Conservation (phyloP, 2,797 vertebrate genomes). For the Crenichthys baileyi region DNA sequence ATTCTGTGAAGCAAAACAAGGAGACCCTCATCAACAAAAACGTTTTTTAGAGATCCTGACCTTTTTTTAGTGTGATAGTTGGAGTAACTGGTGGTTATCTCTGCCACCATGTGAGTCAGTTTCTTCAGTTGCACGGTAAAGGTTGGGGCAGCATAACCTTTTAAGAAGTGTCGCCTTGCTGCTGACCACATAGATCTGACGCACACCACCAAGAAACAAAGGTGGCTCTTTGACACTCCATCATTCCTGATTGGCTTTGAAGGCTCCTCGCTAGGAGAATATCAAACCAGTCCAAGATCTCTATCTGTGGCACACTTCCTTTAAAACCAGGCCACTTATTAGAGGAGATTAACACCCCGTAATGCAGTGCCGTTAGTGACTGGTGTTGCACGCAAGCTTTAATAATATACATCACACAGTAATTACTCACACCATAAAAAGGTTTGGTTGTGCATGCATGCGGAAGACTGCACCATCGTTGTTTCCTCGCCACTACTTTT, state of each 20-base stretch:
- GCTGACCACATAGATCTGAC: conserved; percentile 38
- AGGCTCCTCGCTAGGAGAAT: conserved; percentile 26
- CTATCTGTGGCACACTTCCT: conserved; percentile 34
- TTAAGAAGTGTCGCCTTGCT: conserved; percentile 46
- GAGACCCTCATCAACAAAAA: neutral
- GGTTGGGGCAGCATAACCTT: conserved; percentile 48
- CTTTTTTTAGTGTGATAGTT: conserved; percentile 24
- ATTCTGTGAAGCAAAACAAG: neutral
- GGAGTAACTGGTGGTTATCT: conserved; percentile 16
- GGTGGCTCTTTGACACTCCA: conserved; percentile 56
- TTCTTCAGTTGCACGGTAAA: conserved; percentile 19
- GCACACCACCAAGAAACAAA: conserved; percentile 30
- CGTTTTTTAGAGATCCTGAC: conserved; percentile 30
- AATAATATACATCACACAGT: conserved; percentile 28
- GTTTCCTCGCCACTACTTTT: conserved; percentile 29
- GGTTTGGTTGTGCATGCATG: conserved; percentile 33
- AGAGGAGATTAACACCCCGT: conserved; percentile 48
- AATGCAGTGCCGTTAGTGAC: conserved; percentile 28
- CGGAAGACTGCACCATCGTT: conserved; percentile 32
- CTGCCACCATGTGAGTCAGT: conserved; percentile 17
- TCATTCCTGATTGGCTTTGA: conserved; percentile 44
- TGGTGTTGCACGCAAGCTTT: conserved; percentile 24
- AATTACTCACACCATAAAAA: conserved; percentile 36
- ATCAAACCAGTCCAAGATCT: conserved; percentile 34
- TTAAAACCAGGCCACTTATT: conserved; percentile 44